Percentiles rank a stretch among this genome's conserved stretches.
These are phyloP conservation scores for Netelia inedita DNA, from an alignment of 2,888 invertebrate species.

Conservation along the genomic window DNA sequence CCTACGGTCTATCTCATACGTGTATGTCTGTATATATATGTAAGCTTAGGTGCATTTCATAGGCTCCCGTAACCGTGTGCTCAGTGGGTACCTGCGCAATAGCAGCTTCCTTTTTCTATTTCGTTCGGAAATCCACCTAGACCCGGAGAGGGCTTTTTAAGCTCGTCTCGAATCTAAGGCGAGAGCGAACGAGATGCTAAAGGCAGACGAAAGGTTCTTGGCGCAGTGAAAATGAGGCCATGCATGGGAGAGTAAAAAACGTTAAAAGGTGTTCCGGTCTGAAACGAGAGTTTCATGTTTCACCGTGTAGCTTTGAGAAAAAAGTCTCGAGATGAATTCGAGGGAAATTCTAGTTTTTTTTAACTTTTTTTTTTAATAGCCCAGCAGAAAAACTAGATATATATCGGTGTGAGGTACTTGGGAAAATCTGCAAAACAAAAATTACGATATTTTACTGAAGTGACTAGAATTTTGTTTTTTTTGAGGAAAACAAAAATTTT, in stretches of 20 bases:
- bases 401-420: not conserved
- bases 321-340: not conserved
- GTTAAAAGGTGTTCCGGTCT: slow-evolving; percentile 49
- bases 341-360: not conserved
- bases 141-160: slow-evolving; percentile 42
- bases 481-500: no score
- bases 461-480: no score
- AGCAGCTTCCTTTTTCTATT: slow-evolving; percentile 55
- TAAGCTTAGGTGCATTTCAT: not conserved
- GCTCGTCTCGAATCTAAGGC: slow-evolving; percentile 27
- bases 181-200: slow-evolving; percentile 30
- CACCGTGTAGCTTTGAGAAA: slow-evolving; percentile 13
- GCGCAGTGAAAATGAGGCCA: not conserved
- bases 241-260: slow-evolving; percentile 25
- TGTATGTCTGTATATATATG: slow-evolving; percentile 7
- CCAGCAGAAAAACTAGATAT: not conserved
- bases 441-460: no score
- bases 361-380: not conserved
- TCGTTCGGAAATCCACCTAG: slow-evolving; percentile 44
- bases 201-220: slow-evolving; percentile 41
- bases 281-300: slow-evolving; percentile 49
- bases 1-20: slow-evolving; percentile 5
- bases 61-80: no score
- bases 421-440: not conserved
- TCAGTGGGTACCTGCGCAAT: slow-evolving; percentile 34